These are phyloP conservation scores for Yoshiicerus persimilis DNA, from an alignment of 1,140 invertebrate genomes.

Conservation along the genomic window DNA sequence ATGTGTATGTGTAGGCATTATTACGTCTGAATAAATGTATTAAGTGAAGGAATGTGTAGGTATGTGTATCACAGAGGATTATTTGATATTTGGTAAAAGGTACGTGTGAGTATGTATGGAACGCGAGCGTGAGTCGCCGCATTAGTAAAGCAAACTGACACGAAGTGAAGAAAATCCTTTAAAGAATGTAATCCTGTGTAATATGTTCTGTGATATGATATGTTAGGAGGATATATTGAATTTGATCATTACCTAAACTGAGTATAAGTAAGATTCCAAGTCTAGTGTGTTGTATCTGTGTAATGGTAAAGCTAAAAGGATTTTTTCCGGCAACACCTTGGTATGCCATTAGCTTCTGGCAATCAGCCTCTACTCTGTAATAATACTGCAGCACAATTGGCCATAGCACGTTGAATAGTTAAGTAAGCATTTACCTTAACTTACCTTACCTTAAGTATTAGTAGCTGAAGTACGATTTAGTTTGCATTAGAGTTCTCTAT, in stretches of 20 bases:
- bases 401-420: background rate
- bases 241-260: too few relatives aligned
- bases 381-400: background rate
- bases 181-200: background rate
- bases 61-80: background rate
- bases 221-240: background rate
- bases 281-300: too few relatives aligned
- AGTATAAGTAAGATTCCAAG: too few relatives aligned
- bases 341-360: constrained; percentile 39
- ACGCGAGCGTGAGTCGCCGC: background rate
- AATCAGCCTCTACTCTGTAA: background rate
- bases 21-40: background rate
- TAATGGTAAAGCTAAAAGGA: background rate
- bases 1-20: background rate
- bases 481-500: background rate
- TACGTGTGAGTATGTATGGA: background rate
- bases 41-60: background rate
- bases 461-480: background rate
- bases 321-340: constrained; percentile 47
- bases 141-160: background rate
- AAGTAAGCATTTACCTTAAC: background rate
- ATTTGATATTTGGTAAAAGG: background rate
- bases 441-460: background rate
- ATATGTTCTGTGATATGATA: background rate
- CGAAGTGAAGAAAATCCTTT: background rate